Evolutionary conservation across 2,797 vertebrate species (phyloP).

Genomic region (Podargus strigoides): DNA sequence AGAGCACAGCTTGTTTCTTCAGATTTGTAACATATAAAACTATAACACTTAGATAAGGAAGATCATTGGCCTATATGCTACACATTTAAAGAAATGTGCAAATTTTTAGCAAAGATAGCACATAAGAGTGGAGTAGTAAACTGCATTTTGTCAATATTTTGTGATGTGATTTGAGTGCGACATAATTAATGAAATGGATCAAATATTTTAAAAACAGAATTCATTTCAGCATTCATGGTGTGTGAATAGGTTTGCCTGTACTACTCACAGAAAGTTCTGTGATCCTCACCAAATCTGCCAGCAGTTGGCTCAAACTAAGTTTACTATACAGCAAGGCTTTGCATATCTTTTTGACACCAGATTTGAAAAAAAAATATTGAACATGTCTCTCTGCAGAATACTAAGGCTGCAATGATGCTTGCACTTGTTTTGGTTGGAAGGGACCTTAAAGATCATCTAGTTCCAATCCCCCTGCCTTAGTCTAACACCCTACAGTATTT

Average conservation of each 20-base stretch:
- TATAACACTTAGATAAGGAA: neutral
- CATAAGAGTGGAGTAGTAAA: neutral
- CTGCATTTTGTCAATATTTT: neutral
- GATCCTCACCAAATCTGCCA: neutral
- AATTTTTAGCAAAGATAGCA: neutral
- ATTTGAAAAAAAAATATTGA: neutral
- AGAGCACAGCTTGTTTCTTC: neutral
- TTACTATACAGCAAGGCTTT: neutral
- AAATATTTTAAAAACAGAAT: neutral
- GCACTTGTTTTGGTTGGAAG: no score
- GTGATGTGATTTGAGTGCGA: neutral
- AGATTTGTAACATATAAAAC: neutral
- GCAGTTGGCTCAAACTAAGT: neutral
- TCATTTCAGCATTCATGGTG: neutral
- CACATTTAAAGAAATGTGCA: neutral
- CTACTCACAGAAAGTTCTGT: neutral
- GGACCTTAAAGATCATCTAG: no score
- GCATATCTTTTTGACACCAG: neutral
- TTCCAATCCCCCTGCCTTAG: no score
- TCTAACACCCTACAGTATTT: neutral
- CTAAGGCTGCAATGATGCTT: neutral
- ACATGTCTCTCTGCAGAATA: neutral
- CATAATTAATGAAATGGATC: neutral
- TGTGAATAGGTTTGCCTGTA: neutral
- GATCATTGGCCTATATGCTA: neutral